Evolutionary conservation across 1,140 invertebrate species (phyloP), one percentile per base, ranked within the genome.

Genomic region (Diorhabda sublineata): DNA sequence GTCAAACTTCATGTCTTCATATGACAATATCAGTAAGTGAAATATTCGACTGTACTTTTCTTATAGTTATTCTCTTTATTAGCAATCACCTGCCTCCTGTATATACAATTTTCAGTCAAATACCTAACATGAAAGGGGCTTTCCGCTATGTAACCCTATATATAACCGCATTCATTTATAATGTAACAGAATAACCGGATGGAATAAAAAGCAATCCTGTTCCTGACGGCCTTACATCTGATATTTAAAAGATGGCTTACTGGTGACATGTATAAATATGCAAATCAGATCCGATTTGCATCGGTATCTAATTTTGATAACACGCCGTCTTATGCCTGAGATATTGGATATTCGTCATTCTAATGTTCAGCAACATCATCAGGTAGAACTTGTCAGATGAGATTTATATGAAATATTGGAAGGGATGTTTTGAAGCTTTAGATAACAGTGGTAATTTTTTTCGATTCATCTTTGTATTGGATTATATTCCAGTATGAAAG

Each of bases 301-400:
- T 65, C 64, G 43, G 64, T 58, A 65, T 65, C 64, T 65, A 44
- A 65, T 65, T 65, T 65, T 58, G 42, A 65, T 57, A 45, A 58
- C 56, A 58, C 26, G 47, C 47, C 41, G 64, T n/a, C 64, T 56
- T 11, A 5, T 9, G 47, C 6, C 47, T 52, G 8, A 11, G 64
- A 58, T 65, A 65, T 65, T 65, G 64, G 52, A 57, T 65, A 65
- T 65, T 65, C 44, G 64, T 65, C 64, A 65, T 65, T 65, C 64
- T 58, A 45, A 65, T 65, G 64, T 65, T 65, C 64, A 65, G 41
- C 9, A 58, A 65, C 47, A 65, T 65, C 64, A 58, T 42, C 64
- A 43, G 64, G 47, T 65, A 43, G 42, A 65, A 58, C 64, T 42
- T 58, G 41, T n/a, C 9, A 26, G 64, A 3, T 8, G 42, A 57